Evolutionary conservation across 2,113 vertebrate genomes (phyloP), one percentile per base, ranked within the genome.

Genomic region (Anolis sagrei): DNA sequence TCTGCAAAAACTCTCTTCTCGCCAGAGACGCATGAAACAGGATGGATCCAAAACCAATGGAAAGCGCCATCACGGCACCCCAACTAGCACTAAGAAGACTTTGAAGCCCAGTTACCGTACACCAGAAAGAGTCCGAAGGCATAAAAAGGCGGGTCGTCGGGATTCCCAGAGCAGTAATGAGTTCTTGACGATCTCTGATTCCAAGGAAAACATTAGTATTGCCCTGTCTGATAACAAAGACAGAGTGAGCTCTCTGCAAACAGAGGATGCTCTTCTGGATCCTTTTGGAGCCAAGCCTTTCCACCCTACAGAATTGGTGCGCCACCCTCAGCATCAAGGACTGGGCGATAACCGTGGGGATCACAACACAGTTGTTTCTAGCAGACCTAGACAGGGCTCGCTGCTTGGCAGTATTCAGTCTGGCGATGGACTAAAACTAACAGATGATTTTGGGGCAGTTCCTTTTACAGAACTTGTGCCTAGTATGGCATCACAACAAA

Each of bases 101-200:
- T 85, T 92, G 90, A 99, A 99, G 74, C 96, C 98, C 0, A 96
- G 86, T 44, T 99, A 97, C 91, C 98, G 98, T 87, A 99, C 99
- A 0, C 99, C 98, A 0, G 99, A 99, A 93, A 93, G 97, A 3
- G 96, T 96, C 27, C 97, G 98, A 29, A 91, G 99, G 68, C 98
- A 98, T 95, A 98, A 97, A 80, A 98, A 97, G 75, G 97, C 96
- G 0, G 98, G 98, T 3, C 96, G 98, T 66, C 96, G 98, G 83
- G 99, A 99, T 95, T 99, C 99, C 0, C 99, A 99, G 89, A 99
- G 99, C 92, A 99, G 98, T 97, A 99, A 98, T 1, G 98, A 99
- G 93, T 97, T 99, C 91, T 95, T 98, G 19, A 98, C 96, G 27
- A 96, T 98, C 89, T 99, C 98, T 0, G 98, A 99, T 95, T 99